Conservation (phyloP, 2,888 invertebrate genomes). For the Nephrotoma guestfalica region DNA sequence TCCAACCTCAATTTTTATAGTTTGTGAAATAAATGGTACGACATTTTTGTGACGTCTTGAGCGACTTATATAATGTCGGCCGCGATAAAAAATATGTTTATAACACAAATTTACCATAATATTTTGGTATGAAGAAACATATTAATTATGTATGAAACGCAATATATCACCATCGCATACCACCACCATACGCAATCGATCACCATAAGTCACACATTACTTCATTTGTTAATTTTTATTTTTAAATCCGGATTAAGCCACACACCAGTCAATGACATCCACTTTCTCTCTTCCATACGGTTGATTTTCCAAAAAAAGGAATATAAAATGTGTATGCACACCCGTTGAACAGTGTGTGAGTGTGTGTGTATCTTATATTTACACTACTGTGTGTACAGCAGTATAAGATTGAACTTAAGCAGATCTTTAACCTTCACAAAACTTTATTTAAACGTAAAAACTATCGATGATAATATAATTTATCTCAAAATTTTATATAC, state of each 20-base stretch:
- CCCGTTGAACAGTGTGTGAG: neutral
- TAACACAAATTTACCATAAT: neutral
- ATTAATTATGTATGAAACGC: neutral
- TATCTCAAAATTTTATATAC: neutral
- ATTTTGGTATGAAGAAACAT: neutral
- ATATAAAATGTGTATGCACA: neutral
- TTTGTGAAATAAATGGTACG: neutral
- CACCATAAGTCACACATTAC: neutral
- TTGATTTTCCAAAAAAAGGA: neutral
- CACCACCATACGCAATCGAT: neutral
- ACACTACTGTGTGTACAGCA: neutral
- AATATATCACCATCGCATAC: neutral
- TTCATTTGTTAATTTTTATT: neutral
- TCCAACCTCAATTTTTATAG: neutral
- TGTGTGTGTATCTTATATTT: neutral
- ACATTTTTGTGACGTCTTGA: neutral
- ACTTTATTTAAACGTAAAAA: neutral
- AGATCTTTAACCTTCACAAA: neutral
- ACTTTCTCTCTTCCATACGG: neutral
- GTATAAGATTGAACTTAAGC: neutral
- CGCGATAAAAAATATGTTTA: neutral
- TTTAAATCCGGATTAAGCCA: neutral
- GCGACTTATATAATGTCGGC: neutral
- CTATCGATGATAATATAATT: neutral
- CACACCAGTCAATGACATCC: neutral